A percentile compares a stretch with the other conserved stretches of the same genome.
These are phyloP conservation scores for Andricus quercusramuli DNA, from an alignment of 2,888 invertebrate genomes.

Conservation along the genomic window DNA sequence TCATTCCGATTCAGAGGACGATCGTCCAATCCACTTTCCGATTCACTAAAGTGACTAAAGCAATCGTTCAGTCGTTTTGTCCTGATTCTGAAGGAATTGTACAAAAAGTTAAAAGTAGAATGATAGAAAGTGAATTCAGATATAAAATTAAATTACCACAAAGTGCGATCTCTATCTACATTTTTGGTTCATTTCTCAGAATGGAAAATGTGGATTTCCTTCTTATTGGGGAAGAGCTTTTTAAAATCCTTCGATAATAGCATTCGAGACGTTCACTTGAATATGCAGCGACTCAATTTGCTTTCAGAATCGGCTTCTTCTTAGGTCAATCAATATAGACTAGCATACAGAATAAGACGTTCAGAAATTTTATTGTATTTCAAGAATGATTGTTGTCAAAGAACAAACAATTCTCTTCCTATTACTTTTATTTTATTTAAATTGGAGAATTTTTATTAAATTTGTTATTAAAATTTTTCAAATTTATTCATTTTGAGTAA, in stretches of 20 bases:
- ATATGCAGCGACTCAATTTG: constrained; percentile 27
- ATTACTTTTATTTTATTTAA: not conserved
- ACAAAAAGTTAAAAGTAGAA: constrained; percentile 5
- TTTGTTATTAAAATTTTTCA: too few relatives aligned
- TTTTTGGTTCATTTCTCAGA: constrained; percentile 12
- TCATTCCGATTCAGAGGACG: too few relatives aligned
- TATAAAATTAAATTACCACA: not conserved
- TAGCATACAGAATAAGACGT: constrained; percentile 11
- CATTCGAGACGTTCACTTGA: constrained; percentile 26
- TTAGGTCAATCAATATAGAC: constrained; percentile 36
- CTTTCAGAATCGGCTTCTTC: constrained; percentile 40
- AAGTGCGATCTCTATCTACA: not conserved
- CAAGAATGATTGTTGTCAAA: not conserved
- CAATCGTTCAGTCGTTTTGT: too few relatives aligned
- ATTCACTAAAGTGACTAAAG: too few relatives aligned
- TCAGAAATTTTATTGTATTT: not conserved
- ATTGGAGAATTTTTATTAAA: too few relatives aligned
- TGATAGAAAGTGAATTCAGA: not conserved
- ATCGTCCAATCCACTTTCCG: too few relatives aligned
- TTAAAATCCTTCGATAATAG: constrained; percentile 36
- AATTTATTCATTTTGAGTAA: too few relatives aligned
- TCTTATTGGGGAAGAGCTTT: constrained; percentile 25
- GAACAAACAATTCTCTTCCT: not conserved
- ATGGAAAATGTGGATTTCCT: constrained; percentile 27
- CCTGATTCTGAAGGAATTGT: not conserved